Conservation (phyloP, 2,797 vertebrate species). For the Labroides dimidiatus region DNA sequence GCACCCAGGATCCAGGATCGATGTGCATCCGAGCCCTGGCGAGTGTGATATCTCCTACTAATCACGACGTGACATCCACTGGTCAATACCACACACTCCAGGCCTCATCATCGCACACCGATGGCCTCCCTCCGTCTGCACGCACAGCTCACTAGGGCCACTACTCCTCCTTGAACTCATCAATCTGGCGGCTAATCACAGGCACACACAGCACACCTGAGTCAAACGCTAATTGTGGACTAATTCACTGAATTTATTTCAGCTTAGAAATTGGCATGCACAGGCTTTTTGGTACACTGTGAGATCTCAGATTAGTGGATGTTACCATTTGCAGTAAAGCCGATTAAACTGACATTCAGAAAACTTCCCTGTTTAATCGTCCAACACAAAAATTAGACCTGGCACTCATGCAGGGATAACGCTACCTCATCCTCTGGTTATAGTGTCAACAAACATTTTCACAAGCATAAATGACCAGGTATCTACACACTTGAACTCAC, state of each 20-base stretch:
- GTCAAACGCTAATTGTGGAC: slow-evolving; percentile 35
- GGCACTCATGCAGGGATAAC: slow-evolving; percentile 32
- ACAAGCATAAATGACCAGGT: slow-evolving; percentile 11
- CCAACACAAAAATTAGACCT: slow-evolving; percentile 36
- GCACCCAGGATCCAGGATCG: slow-evolving; percentile 71
- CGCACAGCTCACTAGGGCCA: slow-evolving; percentile 53
- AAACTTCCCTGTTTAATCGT: slow-evolving; percentile 35
- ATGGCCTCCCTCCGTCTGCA: slow-evolving; percentile 58
- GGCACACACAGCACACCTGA: slow-evolving; percentile 48
- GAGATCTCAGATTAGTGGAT: slow-evolving; percentile 37
- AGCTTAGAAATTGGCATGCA: slow-evolving; percentile 5
- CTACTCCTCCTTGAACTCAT: slow-evolving; percentile 55
- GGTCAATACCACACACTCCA: slow-evolving; percentile 79
- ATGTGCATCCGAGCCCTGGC: slow-evolving; percentile 72
- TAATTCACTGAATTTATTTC: slow-evolving; percentile 40
- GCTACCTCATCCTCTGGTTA: neutral
- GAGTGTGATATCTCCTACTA: slow-evolving; percentile 82
- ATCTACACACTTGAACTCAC: neutral
- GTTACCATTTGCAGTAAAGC: slow-evolving; percentile 25
- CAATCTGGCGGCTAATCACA: slow-evolving; percentile 62
- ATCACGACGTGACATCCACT: slow-evolving; percentile 78
- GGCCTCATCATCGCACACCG: slow-evolving; percentile 61
- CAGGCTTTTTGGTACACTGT: slow-evolving; percentile 4
- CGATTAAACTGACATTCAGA: slow-evolving; percentile 38
- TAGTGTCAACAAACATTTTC: neutral